phyloP scores from a whole-genome alignment of 2,797 vertebrate species.

The Rhincodon typus region DNA sequence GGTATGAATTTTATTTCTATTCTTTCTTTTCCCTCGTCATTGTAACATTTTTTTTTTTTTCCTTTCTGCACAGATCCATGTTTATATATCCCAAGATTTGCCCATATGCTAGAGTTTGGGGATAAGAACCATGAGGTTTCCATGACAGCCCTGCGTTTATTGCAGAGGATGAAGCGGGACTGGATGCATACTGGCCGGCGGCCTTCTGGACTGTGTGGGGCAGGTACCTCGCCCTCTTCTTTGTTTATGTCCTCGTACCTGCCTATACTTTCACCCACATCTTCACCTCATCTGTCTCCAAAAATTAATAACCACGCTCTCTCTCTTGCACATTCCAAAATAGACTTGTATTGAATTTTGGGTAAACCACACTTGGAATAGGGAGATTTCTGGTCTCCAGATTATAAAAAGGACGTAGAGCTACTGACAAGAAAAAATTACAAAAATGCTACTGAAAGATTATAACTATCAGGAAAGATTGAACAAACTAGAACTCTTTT shows the following conservation, averaged over 20 bases:
- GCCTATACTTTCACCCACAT: slow-evolving; percentile 38
- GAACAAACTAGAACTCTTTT: neutral
- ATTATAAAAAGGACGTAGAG: neutral
- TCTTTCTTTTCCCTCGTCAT: neutral
- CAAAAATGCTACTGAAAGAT: neutral
- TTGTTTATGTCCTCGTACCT: slow-evolving; percentile 25
- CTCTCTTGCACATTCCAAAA: neutral
- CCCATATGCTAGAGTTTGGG: slow-evolving; percentile 90
- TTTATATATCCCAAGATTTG: slow-evolving; percentile 90
- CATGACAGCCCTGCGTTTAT: slow-evolving; percentile 84
- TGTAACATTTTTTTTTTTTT: neutral
- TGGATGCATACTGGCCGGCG: slow-evolving; percentile 97
- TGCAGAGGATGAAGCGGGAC: slow-evolving; percentile 97
- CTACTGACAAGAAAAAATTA: neutral
- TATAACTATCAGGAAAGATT: neutral
- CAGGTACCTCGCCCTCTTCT: slow-evolving; percentile 62
- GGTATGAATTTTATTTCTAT: neutral
- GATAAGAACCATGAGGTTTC: slow-evolving; percentile 94
- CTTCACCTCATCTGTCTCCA: neutral
- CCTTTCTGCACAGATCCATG: slow-evolving; percentile 73
- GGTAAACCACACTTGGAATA: neutral
- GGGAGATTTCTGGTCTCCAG: neutral
- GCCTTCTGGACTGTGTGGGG: slow-evolving; percentile 90
- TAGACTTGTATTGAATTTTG: neutral
- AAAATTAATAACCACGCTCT: neutral